Base-by-base conservation (phyloP, 2,888 invertebrate species). In the Coremacera marginata region DNA sequence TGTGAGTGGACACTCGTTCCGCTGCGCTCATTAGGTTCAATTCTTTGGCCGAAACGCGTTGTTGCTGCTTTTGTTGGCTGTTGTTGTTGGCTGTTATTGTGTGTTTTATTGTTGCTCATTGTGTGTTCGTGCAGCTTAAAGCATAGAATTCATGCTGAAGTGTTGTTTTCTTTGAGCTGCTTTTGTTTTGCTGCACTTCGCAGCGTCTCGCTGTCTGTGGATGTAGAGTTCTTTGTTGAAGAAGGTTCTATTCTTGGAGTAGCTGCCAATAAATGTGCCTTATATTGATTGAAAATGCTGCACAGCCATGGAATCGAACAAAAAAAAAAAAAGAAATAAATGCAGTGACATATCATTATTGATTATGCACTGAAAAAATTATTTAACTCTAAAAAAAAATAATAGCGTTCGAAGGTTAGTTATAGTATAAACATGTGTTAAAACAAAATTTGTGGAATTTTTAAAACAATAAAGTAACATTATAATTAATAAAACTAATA, bases 11-110 rank as follows among this genome's bases (percentile, higher is more conserved):
- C 60, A 70, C 62, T 62, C 44, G 75, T 34, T 70, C 71, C 70
- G 75, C 11, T 57, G 77, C 67, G 75, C 86, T 86, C 86, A 86
- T 86, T 86, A 86, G 86, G 84, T 82, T 83, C 85, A 83, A 86
- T 85, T 85, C 85, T 84, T 85, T 82, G 83, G 79, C 78, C 81
- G 82, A 81, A 78, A 65, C 76, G 31, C 19, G 55, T 70, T 76
- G 70, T 51, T 79, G 78, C 72, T 82, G 63, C 55, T 62, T 14
- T 51, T 74, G 25, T 65, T 62, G 34, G 82, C 76, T 80, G 78
- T 55, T 75, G 67, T 68, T 75, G 75, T 52, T 72, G 44, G 34
- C 44, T 65, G 71, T 71, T 72, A 37, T 76, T 65, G 55, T 68
- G 65, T 51, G 51, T 49, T 68, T 49, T 72, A 55, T 60, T 72